Percentiles rank a stretch among this genome's conserved stretches.
Evolutionary conservation across 2,888 invertebrate genomes (phyloP).

Genomic region (Liodrosophila aerea): DNA sequence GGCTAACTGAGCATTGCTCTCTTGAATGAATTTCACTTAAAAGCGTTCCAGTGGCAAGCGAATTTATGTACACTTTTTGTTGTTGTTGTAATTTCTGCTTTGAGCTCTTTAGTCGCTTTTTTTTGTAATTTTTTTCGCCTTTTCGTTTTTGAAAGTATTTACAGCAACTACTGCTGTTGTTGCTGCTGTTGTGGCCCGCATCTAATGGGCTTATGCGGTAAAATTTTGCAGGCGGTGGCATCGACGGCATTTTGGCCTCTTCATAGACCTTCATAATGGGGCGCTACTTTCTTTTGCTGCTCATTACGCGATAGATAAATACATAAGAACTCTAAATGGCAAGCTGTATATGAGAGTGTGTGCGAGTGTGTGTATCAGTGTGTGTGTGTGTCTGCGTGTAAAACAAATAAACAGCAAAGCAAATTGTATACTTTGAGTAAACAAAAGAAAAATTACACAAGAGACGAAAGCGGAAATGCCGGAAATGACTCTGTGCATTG

Average conservation of each 20-base stretch:
- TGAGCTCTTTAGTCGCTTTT: constrained; percentile 7
- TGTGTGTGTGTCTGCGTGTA: constrained; percentile 3
- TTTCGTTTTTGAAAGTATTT: constrained; percentile 54
- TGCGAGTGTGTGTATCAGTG: constrained; percentile 13
- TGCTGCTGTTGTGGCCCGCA: constrained; percentile 45
- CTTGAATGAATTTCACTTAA: constrained; percentile 76
- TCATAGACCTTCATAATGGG: constrained; percentile 49
- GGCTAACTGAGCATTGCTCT: constrained; percentile 45
- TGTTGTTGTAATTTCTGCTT: constrained; percentile 30
- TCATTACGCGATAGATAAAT: constrained; percentile 62
- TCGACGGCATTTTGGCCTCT: constrained; percentile 47
- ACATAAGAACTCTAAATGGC: constrained; percentile 29
- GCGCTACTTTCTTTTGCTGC: constrained; percentile 69
- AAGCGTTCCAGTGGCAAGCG: constrained; percentile 45
- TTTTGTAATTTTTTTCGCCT: constrained; percentile 19
- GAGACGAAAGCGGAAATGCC: constrained; percentile 63
- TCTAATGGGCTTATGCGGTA: constrained; percentile 76
- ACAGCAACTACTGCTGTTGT: constrained; percentile 18
- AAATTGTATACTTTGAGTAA: constrained; percentile 54
- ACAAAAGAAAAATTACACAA: constrained; percentile 63
- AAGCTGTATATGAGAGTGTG: constrained; percentile 19
- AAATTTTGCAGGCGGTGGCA: constrained; percentile 53
- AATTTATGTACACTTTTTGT: constrained; percentile 25
- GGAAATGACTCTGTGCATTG: constrained; percentile 62
- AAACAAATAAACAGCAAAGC: constrained; percentile 55